Conservation (phyloP, 2,113 vertebrate species). For the Ifrita kowaldi region DNA sequence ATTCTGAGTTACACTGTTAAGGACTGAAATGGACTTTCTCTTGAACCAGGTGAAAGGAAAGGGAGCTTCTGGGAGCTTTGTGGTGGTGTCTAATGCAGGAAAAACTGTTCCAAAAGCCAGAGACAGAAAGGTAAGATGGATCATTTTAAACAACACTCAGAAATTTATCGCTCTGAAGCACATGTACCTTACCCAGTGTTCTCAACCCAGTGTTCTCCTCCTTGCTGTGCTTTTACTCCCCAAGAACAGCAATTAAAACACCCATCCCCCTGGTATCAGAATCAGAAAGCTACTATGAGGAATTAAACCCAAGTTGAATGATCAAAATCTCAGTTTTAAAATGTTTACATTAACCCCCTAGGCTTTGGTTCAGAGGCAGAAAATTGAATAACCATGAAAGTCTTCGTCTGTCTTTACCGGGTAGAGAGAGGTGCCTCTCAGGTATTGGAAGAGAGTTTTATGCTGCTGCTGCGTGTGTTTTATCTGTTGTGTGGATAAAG, state of each 20-base stretch:
- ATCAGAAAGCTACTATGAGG: background rate
- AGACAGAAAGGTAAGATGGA: slow-evolving; percentile 80
- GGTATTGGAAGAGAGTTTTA: background rate
- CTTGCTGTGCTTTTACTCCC: background rate
- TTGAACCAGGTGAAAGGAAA: slow-evolving; percentile 87
- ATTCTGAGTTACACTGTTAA: background rate
- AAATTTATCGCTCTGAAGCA: background rate
- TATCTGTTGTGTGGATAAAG: background rate
- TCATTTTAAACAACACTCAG: background rate
- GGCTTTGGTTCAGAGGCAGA: slow-evolving; percentile 20
- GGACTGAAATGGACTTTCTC: slow-evolving; percentile 2
- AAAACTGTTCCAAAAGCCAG: slow-evolving; percentile 78
- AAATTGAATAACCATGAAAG: background rate
- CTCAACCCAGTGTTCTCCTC: background rate
- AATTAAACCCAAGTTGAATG: background rate
- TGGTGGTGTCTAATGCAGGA: slow-evolving; percentile 81
- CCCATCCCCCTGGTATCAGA: background rate
- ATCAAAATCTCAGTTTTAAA: background rate
- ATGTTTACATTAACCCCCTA: background rate
- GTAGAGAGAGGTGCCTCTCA: background rate
- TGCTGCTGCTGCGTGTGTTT: background rate
- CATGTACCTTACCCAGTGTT: background rate
- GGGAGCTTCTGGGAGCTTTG: slow-evolving; percentile 92
- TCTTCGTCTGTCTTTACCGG: background rate
- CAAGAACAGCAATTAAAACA: background rate